These are phyloP conservation scores for Pegoplata infirma DNA, from an alignment of 2,888 invertebrate genomes.

Conservation along the genomic window DNA sequence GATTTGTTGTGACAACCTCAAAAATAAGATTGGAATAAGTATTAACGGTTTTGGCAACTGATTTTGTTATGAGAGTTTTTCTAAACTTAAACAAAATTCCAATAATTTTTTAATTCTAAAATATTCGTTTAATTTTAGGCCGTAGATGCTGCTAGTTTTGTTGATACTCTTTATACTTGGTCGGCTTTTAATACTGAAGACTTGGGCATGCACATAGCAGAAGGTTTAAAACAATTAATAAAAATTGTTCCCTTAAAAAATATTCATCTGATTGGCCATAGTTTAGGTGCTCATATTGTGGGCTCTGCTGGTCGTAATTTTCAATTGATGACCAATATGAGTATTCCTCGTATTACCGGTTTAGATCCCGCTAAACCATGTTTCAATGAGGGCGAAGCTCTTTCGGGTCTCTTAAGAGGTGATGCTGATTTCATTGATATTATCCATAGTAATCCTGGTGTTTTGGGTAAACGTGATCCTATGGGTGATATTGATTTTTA, in stretches of 20 bases:
- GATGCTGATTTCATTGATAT: constrained; percentile 76
- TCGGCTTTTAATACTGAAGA: constrained; percentile 76
- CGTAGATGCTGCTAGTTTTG: constrained; percentile 73
- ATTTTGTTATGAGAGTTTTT: too few species aligned
- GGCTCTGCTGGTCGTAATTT: constrained; percentile 74
- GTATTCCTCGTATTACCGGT: constrained; percentile 74
- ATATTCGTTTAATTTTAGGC: constrained; percentile 67
- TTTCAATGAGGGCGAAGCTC: constrained; percentile 75
- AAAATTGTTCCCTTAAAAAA: constrained; percentile 69
- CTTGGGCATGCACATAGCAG: constrained; percentile 72
- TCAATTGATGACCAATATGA: constrained; percentile 67
- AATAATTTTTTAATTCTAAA: background rate
- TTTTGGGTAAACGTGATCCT: constrained; percentile 74
- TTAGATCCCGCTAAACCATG: constrained; percentile 78
- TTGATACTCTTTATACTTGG: constrained; percentile 76
- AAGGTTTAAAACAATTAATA: constrained; percentile 70
- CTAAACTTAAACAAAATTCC: background rate
- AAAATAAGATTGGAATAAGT: too few species aligned
- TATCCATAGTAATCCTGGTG: constrained; percentile 76
- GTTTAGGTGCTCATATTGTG: constrained; percentile 76
- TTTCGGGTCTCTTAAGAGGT: constrained; percentile 74
- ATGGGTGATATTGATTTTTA: constrained; percentile 77
- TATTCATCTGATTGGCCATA: constrained; percentile 77
- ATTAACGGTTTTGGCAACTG: too few species aligned
- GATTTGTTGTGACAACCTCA: too few species aligned